Base-by-base conservation (phyloP, 1,140 invertebrate genomes). In the Drosophila albomicans region DNA sequence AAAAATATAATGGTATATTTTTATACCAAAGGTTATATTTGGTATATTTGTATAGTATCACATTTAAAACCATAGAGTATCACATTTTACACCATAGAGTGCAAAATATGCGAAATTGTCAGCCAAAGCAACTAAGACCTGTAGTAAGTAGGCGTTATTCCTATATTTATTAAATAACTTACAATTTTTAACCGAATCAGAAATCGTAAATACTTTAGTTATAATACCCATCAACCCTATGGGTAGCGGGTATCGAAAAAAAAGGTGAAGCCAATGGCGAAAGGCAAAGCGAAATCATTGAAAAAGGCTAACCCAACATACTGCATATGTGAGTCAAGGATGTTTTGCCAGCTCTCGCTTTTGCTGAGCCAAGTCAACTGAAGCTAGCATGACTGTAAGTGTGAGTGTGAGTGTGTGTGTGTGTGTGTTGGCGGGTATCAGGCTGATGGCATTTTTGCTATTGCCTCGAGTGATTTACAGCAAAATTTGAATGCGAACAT, bases 391-490 rank as follows among this genome's bases (percentile, higher is more conserved):
- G 4, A 25, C 20, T 25, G 20, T 25, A 0, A 25, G 16, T 35
- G 13, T 13, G 38, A 16, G 20, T 13, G 5, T 25, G n/a, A 2
- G 48, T 25, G 15, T 13, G 11, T 16, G 25, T 30, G 43, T 35
- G 11, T 57, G 28, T 41, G 45, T 16, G 16, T 58, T 16, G 11
- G 8, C 54, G 16, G 15, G 45, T 67, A 58, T 32, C 61, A 57
- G 35, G 43, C 32, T 72, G 69, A 43, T 58, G 70, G 52, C 46
- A 43, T 72, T 73, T 67, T 38, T 56, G 25, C 35, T 68, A 54
- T 73, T 54, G 64, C 71, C 71, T 61, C 64, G 13, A 62, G 71
- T 68, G 71, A 74, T 54, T 74, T 68, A 68, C 64, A 74, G n/a
- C 57, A 16, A 52, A 67, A 67, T 73, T 73, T 74, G 71, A 74